A percentile compares a stretch with the other conserved stretches of the same genome.
Conservation (phyloP, 1,140 invertebrate genomes). For the Heliothis virescens region DNA sequence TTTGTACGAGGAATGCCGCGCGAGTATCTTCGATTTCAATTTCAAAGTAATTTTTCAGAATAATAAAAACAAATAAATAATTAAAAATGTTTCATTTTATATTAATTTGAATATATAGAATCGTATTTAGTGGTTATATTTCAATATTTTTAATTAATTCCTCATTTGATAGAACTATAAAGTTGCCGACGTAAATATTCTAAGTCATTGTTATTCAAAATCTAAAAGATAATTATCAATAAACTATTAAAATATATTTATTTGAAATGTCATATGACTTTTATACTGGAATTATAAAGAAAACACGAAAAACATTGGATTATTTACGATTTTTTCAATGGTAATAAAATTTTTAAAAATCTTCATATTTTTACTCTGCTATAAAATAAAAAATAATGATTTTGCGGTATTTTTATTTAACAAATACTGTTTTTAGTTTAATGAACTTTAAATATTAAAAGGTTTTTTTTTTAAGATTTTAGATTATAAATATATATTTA, state of each 20-base stretch:
- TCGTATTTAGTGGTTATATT: constrained; percentile 5
- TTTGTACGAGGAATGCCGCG: not conserved
- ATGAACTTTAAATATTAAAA: not conserved
- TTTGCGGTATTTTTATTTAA: not conserved
- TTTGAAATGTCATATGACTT: not conserved
- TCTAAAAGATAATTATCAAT: not conserved
- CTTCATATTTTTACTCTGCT: not conserved
- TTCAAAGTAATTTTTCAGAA: constrained; percentile 7
- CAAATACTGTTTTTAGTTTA: not conserved
- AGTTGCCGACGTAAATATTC: not conserved
- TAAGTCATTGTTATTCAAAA: too few relatives aligned
- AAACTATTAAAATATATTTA: not conserved
- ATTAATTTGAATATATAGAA: not conserved
- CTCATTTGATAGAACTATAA: not conserved
- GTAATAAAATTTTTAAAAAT: not conserved
- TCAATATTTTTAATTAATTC: not conserved
- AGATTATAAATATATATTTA: too few relatives aligned
- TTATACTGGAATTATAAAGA: not conserved
- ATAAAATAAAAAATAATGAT: not conserved
- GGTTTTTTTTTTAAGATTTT: not conserved
- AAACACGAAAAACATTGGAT: not conserved
- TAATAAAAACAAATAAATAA: not conserved
- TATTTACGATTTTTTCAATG: too few relatives aligned
- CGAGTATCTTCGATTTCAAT: not conserved
- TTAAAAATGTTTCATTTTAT: constrained; percentile 39